Percentiles rank a stretch among this genome's conserved stretches.
These are phyloP conservation scores for Aporophyla lueneburgensis DNA, from an alignment of 2,888 invertebrate species.

Conservation along the genomic window DNA sequence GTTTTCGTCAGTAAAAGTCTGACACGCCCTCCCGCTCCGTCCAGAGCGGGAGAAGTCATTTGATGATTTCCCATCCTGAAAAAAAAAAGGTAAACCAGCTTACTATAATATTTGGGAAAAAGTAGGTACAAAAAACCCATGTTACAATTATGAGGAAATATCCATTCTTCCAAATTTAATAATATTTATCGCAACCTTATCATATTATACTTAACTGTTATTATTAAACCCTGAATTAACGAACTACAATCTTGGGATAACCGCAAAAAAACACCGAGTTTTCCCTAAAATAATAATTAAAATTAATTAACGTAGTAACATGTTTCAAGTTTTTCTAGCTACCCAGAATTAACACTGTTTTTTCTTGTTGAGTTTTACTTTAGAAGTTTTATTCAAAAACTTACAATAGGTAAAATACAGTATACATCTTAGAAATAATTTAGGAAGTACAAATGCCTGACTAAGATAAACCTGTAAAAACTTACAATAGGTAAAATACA, in stretches of 20 bases:
- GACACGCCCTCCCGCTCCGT: too few species aligned
- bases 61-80: too few species aligned
- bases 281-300: slow-evolving; percentile 7
- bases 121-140: background rate
- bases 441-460: too few species aligned
- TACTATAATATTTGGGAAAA: too few species aligned
- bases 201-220: background rate
- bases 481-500: too few species aligned
- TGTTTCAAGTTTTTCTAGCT: background rate
- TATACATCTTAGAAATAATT: too few species aligned
- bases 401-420: too few species aligned
- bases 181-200: background rate
- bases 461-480: too few species aligned
- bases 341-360: background rate
- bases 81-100: background rate
- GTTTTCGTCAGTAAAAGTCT: too few species aligned
- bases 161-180: background rate
- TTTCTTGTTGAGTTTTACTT: background rate
- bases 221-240: background rate
- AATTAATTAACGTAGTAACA: background rate
- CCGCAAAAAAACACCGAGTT: background rate
- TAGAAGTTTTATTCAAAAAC: too few species aligned
- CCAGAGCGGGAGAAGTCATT: too few species aligned
- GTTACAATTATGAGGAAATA: slow-evolving; percentile 15
- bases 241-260: background rate